Conservation (phyloP, 2,797 vertebrate species). For the Gouania willdenowi region DNA sequence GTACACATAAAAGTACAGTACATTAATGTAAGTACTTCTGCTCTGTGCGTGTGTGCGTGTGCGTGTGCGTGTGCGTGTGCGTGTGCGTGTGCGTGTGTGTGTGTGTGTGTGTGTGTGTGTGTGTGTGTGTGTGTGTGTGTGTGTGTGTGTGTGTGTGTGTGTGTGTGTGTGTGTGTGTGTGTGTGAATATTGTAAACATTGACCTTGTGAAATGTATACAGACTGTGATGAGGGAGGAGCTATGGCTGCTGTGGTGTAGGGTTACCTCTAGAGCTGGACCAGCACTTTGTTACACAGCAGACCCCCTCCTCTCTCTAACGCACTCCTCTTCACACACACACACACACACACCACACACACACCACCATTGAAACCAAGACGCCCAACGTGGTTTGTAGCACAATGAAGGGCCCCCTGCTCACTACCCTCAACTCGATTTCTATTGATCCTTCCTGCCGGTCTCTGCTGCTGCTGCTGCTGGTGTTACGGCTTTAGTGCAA, state of each 20-base stretch:
- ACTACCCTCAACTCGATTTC: constrained; percentile 65
- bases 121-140: too few relatives aligned
- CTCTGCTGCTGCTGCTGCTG: constrained; percentile 47
- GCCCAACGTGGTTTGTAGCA: constrained; percentile 64
- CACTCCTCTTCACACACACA: constrained; percentile 46
- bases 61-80: too few relatives aligned
- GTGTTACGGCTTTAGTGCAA: constrained; percentile 46
- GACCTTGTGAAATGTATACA: constrained; percentile 68
- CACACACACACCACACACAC: too few relatives aligned
- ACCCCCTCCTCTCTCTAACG: constrained; percentile 40
- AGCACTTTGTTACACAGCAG: constrained; percentile 45
- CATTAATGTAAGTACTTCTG: too few relatives aligned
- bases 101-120: too few relatives aligned
- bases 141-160: too few relatives aligned
- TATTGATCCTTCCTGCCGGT: constrained; percentile 68
- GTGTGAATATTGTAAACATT: constrained; percentile 62
- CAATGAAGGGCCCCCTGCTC: constrained; percentile 58
- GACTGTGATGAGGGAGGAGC: constrained; percentile 57
- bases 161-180: constrained; percentile 19
- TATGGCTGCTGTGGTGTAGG: constrained; percentile 46
- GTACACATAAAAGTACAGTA: too few relatives aligned
- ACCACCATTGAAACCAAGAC: constrained; percentile 58
- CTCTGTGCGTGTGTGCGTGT: too few relatives aligned
- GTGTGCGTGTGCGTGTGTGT: too few relatives aligned
- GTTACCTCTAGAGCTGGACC: constrained; percentile 50